Conservation (phyloP, 2,113 vertebrate genomes). For the Dipodomys spectabilis region DNA sequence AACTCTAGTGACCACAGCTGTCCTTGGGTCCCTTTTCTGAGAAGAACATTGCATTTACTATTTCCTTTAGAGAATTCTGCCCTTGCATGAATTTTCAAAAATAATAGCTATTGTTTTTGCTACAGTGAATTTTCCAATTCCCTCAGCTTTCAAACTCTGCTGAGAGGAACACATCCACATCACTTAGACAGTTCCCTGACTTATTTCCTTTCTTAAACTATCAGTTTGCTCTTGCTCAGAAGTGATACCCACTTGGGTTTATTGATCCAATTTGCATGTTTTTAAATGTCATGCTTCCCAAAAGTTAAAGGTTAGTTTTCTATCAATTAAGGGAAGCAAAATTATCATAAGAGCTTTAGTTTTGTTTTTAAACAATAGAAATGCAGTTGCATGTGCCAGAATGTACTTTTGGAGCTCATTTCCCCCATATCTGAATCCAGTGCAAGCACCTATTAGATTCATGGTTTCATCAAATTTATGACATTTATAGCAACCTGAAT, state of each 20-base stretch:
- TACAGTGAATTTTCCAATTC: constrained; percentile 60
- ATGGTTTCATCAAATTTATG: not conserved
- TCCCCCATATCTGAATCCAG: not conserved
- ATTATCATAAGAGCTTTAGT: not conserved
- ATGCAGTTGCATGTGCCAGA: not conserved
- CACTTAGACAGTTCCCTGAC: not conserved
- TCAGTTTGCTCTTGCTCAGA: not conserved
- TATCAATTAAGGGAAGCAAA: not conserved
- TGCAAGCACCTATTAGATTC: not conserved
- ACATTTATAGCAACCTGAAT: not conserved
- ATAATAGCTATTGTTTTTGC: constrained; percentile 51
- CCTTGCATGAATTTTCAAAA: constrained; percentile 63
- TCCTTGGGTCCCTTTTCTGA: constrained; percentile 31
- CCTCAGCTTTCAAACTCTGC: constrained; percentile 46
- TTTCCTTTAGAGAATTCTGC: constrained; percentile 45
- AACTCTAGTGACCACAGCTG: not conserved
- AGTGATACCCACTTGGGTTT: not conserved
- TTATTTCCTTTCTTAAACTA: constrained; percentile 17
- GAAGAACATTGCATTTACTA: not conserved
- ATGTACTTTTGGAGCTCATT: not conserved
- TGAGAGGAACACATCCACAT: not conserved
- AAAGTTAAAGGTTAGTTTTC: constrained; percentile 6
- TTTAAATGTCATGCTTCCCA: not conserved
- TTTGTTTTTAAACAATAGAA: not conserved
- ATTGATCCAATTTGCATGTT: constrained; percentile 25